Conservation (phyloP, 2,113 vertebrate species). For the Synchiropus splendidus region DNA sequence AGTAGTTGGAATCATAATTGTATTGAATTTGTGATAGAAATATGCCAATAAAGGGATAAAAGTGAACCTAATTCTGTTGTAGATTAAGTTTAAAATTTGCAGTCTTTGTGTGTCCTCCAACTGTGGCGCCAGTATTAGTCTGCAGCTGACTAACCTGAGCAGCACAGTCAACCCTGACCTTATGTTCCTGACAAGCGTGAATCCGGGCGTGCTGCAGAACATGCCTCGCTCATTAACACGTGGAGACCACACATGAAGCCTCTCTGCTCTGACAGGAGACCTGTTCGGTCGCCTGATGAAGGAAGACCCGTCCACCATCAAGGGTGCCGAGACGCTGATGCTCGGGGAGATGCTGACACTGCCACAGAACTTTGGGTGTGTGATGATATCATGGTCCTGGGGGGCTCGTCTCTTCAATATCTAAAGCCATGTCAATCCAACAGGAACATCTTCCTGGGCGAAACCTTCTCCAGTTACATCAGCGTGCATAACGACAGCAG, state of each 20-base stretch:
- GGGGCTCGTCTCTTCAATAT: not conserved
- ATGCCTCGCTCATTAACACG: not conserved
- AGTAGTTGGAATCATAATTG: no score
- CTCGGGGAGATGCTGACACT: constrained; percentile 96
- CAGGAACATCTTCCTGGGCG: constrained; percentile 96
- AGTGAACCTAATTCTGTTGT: no score
- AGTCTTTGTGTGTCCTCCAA: no score
- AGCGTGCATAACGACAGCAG: constrained; percentile 97
- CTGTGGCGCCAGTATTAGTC: no score
- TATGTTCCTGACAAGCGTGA: no score
- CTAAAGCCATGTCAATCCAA: not conserved
- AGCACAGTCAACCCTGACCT: no score
- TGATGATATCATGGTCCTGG: no score
- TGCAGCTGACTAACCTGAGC: no score
- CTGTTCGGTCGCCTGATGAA: constrained; percentile 86
- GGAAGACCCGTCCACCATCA: constrained; percentile 90
- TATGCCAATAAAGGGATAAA: no score
- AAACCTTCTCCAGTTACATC: constrained; percentile 98
- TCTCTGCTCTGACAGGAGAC: constrained; percentile 67
- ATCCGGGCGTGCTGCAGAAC: not conserved
- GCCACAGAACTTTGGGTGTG: constrained; percentile 97
- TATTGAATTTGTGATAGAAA: no score
- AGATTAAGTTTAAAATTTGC: no score
- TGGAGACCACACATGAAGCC: not conserved
- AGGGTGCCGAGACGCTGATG: constrained; percentile 89